Percentiles rank a stretch among this genome's conserved stretches.
phyloP scores from a whole-genome alignment of 1,140 invertebrate genomes.

The Chironomus tepperi region DNA sequence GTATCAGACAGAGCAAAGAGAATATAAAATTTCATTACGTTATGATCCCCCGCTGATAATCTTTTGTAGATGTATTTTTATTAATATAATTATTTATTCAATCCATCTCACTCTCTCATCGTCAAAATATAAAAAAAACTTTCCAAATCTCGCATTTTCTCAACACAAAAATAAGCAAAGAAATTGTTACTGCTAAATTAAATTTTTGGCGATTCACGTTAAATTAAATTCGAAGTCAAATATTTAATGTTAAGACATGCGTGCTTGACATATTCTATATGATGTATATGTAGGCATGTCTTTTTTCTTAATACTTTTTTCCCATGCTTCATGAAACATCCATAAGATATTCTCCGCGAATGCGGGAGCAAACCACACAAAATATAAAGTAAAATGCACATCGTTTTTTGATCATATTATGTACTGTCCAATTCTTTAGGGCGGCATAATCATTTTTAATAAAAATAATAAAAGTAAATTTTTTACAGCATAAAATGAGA shows the following conservation, averaged over 20 bases:
- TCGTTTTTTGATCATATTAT: too few relatives aligned
- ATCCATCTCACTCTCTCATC: neutral
- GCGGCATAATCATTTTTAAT: constrained; percentile 8
- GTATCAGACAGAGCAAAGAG: neutral
- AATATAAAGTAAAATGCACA: too few relatives aligned
- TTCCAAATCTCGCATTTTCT: constrained; percentile 5
- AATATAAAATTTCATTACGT: neutral
- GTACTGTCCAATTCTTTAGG: neutral
- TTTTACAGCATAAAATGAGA: neutral
- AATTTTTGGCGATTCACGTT: constrained; percentile 2
- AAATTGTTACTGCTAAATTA: neutral
- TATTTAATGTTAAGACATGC: constrained; percentile 13
- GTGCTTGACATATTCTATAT: constrained; percentile 1
- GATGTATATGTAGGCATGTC: neutral
- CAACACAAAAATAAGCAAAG: neutral
- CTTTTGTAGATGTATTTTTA: neutral
- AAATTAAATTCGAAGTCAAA: constrained; percentile 16
- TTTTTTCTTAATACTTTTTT: too few relatives aligned
- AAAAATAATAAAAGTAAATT: neutral
- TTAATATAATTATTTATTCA: neutral
- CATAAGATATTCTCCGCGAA: neutral
- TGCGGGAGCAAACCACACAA: neutral
- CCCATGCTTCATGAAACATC: too few relatives aligned
- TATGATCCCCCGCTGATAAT: constrained; percentile 7
- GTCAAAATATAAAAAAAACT: neutral